phyloP scores from a whole-genome alignment of 2,888 invertebrate species.

The Dromius quadrimaculatus region DNA sequence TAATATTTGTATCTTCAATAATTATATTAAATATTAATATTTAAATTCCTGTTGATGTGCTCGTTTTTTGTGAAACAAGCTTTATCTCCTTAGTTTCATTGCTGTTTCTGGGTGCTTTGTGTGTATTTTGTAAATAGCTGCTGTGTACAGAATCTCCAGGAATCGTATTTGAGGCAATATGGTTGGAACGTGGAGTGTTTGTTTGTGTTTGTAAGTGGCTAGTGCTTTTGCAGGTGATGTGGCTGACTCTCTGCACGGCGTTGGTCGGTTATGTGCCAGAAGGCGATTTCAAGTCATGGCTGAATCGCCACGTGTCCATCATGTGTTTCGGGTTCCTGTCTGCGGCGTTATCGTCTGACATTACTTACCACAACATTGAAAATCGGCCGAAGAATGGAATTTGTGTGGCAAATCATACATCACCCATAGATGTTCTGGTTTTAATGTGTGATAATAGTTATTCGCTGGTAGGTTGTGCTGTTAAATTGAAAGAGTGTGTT shows the following conservation, averaged over 20 bases:
- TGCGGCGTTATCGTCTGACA: slow-evolving; percentile 90
- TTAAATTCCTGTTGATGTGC: no score
- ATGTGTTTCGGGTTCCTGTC: slow-evolving; percentile 95
- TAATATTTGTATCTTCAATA: no score
- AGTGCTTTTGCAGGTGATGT: slow-evolving; percentile 78
- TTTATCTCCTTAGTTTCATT: slow-evolving; percentile 23
- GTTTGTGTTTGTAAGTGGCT: slow-evolving; percentile 50
- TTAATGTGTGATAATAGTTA: slow-evolving; percentile 98
- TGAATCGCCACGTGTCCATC: slow-evolving; percentile 85
- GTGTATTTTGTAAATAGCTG: slow-evolving; percentile 31
- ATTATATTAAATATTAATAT: no score
- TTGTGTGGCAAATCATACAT: slow-evolving; percentile 99
- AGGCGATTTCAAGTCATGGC: slow-evolving; percentile 79
- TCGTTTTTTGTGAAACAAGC: slow-evolving; percentile 1
- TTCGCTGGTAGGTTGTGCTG: slow-evolving; percentile 85
- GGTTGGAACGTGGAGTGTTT: slow-evolving; percentile 6
- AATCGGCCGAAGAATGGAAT: slow-evolving; percentile 87
- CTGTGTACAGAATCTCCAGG: slow-evolving; percentile 49
- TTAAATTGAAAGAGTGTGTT: slow-evolving; percentile 29
- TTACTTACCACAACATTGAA: slow-evolving; percentile 87
- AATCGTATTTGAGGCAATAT: not conserved
- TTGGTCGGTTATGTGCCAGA: slow-evolving; percentile 87
- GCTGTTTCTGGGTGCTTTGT: slow-evolving; percentile 39
- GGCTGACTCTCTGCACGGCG: slow-evolving; percentile 88
- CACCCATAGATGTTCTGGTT: slow-evolving; percentile 97